Percentiles rank a stretch among this genome's conserved stretches.
phyloP scores from a whole-genome alignment of 2,113 vertebrate species.

The Mastomys coucha region DNA sequence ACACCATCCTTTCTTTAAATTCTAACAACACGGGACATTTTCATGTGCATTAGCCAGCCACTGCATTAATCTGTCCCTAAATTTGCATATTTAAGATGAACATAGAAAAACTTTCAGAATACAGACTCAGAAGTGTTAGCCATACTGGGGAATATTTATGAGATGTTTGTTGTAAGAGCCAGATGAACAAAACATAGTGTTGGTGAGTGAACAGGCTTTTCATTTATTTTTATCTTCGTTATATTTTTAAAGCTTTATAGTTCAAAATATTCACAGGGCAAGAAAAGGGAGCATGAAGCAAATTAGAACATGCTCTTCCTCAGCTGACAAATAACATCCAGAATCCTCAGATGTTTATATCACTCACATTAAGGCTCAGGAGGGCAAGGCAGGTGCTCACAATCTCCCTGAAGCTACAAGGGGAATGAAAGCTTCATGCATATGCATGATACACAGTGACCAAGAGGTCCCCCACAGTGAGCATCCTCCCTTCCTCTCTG shows the following conservation, averaged over 20 bases:
- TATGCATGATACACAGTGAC: background rate
- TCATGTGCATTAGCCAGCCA: background rate
- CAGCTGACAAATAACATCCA: background rate
- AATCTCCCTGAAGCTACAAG: background rate
- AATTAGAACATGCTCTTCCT: conserved; percentile 9
- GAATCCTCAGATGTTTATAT: background rate
- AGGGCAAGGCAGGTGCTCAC: background rate
- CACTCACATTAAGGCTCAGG: background rate
- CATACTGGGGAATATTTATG: background rate
- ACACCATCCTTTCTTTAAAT: conserved; percentile 36
- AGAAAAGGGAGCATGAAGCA: background rate
- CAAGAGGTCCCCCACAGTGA: background rate
- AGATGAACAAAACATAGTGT: background rate
- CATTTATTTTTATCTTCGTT: conserved; percentile 51
- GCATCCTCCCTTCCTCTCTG: background rate
- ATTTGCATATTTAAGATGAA: conserved; percentile 20
- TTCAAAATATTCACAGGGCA: background rate
- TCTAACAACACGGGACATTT: background rate
- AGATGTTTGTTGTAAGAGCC: background rate
- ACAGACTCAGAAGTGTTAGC: background rate
- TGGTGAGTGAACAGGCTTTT: background rate
- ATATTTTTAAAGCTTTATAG: background rate
- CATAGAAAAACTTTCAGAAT: background rate
- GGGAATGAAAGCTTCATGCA: background rate
- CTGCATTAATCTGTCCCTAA: background rate